Evolutionary conservation across 1,140 invertebrate species (phyloP), one percentile per base, ranked within the genome.

Genomic region (Sinella curviseta): DNA sequence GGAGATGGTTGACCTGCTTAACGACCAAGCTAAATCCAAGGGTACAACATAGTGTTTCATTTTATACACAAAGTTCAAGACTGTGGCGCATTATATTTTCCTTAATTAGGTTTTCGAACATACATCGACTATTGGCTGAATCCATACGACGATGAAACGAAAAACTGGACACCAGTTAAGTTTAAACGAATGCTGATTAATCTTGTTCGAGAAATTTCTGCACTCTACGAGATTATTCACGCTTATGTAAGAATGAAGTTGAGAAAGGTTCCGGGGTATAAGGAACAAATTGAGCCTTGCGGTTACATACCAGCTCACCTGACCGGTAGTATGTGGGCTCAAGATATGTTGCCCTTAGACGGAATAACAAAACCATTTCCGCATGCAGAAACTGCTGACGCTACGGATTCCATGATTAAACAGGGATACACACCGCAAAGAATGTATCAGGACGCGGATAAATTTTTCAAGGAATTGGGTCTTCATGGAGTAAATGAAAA

Each of bases 401-500:
- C 88, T 16, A 88, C 87, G 16, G 81, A 85, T 12, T 83, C 83
- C n/a, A 86, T 89, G 85, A 82, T 85, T 2, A 82, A 85, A 55
- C 84, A 93, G 88, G 91, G 91, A 65, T 94, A 92, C 85, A 93
- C 92, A 0, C 87, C 91, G 0, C 77, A 89, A 28, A 92, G 92
- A 85, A 95, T 97, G 90, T 95, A 95, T 86, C 87, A 92, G 85
- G 89, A 92, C 83, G 91, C 95, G 0, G 95, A 97, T 83, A 91
- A 94, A 77, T 97, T 97, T 87, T 97, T 95, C 86, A 90, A 88
- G 28, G 96, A 94, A 0, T 88, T 98, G 48, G 95, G 96, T 80
- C 86, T 98, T 48, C 91, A 90, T 14, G 91, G 91, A 1, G 93
- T 98, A 93, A 93, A 95, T 0, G 87, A 91, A 77, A 87, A 87